Conservation (phyloP, 2,888 invertebrate species). For the Hemistola chrysoprasaria region DNA sequence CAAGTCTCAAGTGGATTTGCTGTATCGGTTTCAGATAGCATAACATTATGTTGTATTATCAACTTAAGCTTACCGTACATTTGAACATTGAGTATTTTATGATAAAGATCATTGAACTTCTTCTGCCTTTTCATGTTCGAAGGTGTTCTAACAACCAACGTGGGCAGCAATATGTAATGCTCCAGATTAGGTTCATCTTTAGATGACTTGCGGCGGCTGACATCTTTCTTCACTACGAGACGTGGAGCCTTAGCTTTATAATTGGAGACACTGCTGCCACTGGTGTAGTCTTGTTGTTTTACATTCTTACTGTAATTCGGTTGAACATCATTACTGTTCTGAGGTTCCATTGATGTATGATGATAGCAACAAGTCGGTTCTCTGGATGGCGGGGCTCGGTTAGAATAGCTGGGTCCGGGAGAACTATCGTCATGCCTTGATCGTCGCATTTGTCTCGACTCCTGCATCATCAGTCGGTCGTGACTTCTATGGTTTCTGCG, state of each 20-base stretch:
- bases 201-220: constrained; percentile 46
- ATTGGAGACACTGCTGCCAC: constrained; percentile 47
- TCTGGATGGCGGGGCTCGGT: constrained; percentile 40
- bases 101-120: constrained; percentile 72
- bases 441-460: constrained; percentile 38
- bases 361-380: constrained; percentile 65
- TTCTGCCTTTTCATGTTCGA: constrained; percentile 71
- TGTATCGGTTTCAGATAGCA: too few relatives aligned
- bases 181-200: constrained; percentile 64
- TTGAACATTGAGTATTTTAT: constrained; percentile 63
- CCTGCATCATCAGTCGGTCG: constrained; percentile 45
- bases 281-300: constrained; percentile 39
- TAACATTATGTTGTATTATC: too few relatives aligned
- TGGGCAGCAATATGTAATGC: constrained; percentile 68
- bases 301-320: constrained; percentile 20
- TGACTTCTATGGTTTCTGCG: constrained; percentile 51
- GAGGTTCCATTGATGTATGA: constrained; percentile 44
- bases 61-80: constrained; percentile 45
- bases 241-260: constrained; percentile 52
- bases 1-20: too few relatives aligned
- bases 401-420: constrained; percentile 62
- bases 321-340: constrained; percentile 23
- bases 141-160: constrained; percentile 68
- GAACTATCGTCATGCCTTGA: constrained; percentile 48
- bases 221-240: constrained; percentile 60